Evolutionary conservation across 2,797 vertebrate species (phyloP), one percentile per base, ranked within the genome.

Genomic region (Melanotaenia parkinsoni): DNA sequence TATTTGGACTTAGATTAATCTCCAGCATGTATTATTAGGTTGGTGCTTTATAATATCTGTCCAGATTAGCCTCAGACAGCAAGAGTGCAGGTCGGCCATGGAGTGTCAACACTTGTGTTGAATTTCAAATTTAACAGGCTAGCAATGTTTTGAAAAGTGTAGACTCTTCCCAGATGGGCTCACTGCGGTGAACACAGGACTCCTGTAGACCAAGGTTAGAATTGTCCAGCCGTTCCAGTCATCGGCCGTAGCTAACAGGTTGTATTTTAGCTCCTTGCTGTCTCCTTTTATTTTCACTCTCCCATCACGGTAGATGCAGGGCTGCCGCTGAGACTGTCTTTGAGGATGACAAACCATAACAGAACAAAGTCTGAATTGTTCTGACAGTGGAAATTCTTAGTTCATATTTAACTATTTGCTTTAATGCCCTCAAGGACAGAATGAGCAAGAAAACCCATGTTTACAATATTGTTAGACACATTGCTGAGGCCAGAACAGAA

Each of bases 311-410:
- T 66, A 58, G 64, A 68, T 72, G 75, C 67, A 62, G 76, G 70
- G 61, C 76, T 68, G 79, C 58, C 70, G 73, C 62, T 53, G 63
- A 66, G 57, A 62, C 64, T 65, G 76, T 77, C 85, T 87, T 90
- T 92, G 83, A 89, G 88, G 78, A 79, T 84, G 81, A 83, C 43
- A 43, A 59, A 62, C 72, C 51, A 77, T 82, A 67, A 83, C 80
- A 82, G 84, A 53, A 53, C 50, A 26, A 50, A 50, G 51, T 67
- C 79, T 80, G 78, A 80, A 50, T 86, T 87, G 81, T 88, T 88
- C 67, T 87, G 84, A 85, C 77, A 83, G 76, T 51, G 77, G 81
- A 84, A 84, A 78, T 82, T 72, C 64, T 68, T 58, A 24, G 61
- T 64, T 82, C 58, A 59, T 38, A 50, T 86, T 83, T 76, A 79